Percentiles rank a stretch among this genome's conserved stretches.
These are phyloP conservation scores for Guaruba guarouba DNA, from an alignment of 2,113 vertebrate genomes.

Conservation along the genomic window DNA sequence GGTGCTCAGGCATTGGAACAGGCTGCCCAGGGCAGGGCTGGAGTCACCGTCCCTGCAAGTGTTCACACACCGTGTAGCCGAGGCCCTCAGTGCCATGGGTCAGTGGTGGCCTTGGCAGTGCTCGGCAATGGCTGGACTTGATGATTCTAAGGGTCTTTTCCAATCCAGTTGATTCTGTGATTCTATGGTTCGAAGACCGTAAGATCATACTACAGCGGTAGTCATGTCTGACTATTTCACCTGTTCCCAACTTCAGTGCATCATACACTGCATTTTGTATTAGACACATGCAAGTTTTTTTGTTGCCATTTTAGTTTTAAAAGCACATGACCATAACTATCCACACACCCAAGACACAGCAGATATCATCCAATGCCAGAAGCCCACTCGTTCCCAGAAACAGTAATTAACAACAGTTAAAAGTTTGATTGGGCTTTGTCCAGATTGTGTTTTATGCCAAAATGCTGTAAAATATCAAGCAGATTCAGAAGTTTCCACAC, in stretches of 20 bases:
- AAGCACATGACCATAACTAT: background rate
- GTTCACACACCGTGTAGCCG: rapidly evolving
- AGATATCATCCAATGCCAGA: background rate
- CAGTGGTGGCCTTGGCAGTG: background rate
- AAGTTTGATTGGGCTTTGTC: background rate
- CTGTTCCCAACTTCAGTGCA: background rate
- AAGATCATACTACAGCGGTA: background rate
- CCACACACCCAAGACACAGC: background rate
- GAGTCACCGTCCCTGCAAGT: background rate
- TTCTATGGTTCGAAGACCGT: background rate
- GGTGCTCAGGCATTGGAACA: background rate
- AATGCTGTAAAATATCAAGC: background rate
- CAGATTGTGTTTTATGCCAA: background rate
- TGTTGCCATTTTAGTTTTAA: background rate
- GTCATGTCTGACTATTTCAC: background rate
- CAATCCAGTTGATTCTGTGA: background rate
- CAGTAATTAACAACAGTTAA: background rate
- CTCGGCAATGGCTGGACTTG: background rate
- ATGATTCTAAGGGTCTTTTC: background rate
- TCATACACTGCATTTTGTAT: rapidly evolving
- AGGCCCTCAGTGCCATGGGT: background rate
- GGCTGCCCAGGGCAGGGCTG: background rate
- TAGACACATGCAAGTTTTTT: background rate
- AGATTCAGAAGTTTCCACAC: background rate
- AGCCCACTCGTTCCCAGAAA: background rate